Conservation (phyloP, 2,888 invertebrate genomes). For the Diploptera punctata region DNA sequence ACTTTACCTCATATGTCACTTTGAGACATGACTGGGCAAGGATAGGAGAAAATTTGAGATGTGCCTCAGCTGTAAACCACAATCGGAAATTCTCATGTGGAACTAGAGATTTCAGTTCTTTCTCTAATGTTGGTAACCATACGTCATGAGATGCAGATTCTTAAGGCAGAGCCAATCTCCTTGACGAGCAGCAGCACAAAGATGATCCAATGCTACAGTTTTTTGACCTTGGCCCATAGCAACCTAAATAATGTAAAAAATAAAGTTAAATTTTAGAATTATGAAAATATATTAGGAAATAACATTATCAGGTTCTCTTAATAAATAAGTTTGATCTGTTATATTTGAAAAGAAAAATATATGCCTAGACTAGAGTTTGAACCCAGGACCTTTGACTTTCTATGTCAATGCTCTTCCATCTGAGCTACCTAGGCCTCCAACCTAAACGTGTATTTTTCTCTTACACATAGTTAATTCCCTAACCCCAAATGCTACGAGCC, state of each 20-base stretch:
- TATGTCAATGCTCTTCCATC: no score
- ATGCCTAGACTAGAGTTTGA: no score
- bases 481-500: no score
- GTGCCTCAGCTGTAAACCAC: slow-evolving; percentile 89
- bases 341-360: no score
- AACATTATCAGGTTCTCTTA: no score
- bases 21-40: slow-evolving; percentile 81
- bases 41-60: slow-evolving; percentile 74
- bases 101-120: slow-evolving; percentile 63
- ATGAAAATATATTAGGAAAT: no score
- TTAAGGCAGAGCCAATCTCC: slow-evolving; percentile 83
- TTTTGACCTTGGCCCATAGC: slow-evolving; percentile 85
- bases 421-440: no score
- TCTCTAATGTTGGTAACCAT: slow-evolving; percentile 72
- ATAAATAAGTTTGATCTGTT: no score
- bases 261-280: no score
- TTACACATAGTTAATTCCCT: no score
- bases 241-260: slow-evolving; percentile 62
- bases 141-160: slow-evolving; percentile 78
- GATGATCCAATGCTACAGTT: slow-evolving; percentile 63
- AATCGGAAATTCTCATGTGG: slow-evolving; percentile 68
- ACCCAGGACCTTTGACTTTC: no score
- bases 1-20: slow-evolving; percentile 75
- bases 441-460: no score
- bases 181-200: slow-evolving; percentile 63